Evolutionary conservation across 2,888 invertebrate genomes (phyloP), one percentile per base, ranked within the genome.

Genomic region (Mallateleia sp.): DNA sequence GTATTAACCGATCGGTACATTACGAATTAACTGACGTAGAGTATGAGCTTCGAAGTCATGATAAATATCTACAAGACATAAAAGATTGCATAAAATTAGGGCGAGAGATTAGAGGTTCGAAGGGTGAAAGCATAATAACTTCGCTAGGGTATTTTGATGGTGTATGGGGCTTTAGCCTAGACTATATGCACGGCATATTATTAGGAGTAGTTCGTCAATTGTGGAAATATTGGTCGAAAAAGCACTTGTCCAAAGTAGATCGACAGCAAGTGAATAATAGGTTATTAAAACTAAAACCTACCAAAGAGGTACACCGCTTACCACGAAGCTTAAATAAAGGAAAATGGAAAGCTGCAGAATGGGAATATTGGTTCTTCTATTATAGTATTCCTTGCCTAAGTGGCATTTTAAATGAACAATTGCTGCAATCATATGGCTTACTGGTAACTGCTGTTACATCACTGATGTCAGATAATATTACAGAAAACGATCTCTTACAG

Each of bases 281-380:
- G 8, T 28, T 28, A 8, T 8, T 28, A 28, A 28, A 28, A 6
- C 4, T 28, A 8, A 64, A 74, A 32, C 84, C 85, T 18, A 66
- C 60, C 1, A 80, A 15, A 24, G 69, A 88, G 74, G 72, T 85
- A 15, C 64, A 87, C 24, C 60, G 85, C 3, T 52, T 78, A 20
- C 87, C 90, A 9, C 50, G 69, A 62, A 34, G 24, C 25, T 54
- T 64, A 11, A 79, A 60, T n/a, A 22, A 18, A 18, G 47, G 22
- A 32, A 67, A 56, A 38, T 85, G 77, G 64, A 89, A 85, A 54
- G 88, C 88, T n/a, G 42, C 80, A 0, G 87, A 90, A 45, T 87
- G 86, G 79, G 82, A 77, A 34, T 88, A 79, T n/a, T 90, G 84
- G 81, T 69, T 89, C 0, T 2, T 88, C 0, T 22, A 71, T 18